Base-by-base conservation (phyloP, 2,797 vertebrate genomes). In the Crypturellus tataupa region DNA sequence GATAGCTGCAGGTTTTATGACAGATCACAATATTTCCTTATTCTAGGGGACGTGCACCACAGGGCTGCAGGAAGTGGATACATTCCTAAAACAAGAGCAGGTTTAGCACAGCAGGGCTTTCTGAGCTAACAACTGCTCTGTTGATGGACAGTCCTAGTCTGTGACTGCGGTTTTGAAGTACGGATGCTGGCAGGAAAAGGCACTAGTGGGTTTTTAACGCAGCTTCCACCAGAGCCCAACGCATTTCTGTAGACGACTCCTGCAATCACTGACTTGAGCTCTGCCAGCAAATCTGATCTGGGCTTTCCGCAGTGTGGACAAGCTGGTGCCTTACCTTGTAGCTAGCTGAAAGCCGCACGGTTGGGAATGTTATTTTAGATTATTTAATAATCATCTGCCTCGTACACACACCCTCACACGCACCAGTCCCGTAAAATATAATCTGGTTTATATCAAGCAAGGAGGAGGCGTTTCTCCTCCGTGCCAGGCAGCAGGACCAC, bases 321-420 rank as follows among this genome's bases (percentile, higher is more conserved):
- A 3, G 2, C 2, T 0, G 3, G 19, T 31, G 29, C 24, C 47
- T 33, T n/a, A 60, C 46, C n/a, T n/a, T 16, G 8, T 9, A 8
- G 39, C 29, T 63, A 51, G 58, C 51, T 71, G 42, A 67, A 56
- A 46, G 13, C 0, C 25, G 31, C 27, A 5, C 16, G 4, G 15
- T 2, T 35, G 12, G 42, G 51, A 70, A 42, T 17, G 42, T 25
- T 10, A 25, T 27, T 78, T 46, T 14, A 51, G 47, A n/a, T 33
- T 5, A 40, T 35, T 37, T 25, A 73, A 31, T 31, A 40, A 40
- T 40, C 39, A 25, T 25, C 53, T 55, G 53, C 51, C 27, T 42
- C 39, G 39, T 37, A 53, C 16, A 53, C 51, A 53, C 51, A 53
- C 27, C 8, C 51, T 53, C 51, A 53, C 16, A 16, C 39, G 33